phyloP scores from a whole-genome alignment of 2,797 vertebrate genomes.

The Tiaroga cobitis region DNA sequence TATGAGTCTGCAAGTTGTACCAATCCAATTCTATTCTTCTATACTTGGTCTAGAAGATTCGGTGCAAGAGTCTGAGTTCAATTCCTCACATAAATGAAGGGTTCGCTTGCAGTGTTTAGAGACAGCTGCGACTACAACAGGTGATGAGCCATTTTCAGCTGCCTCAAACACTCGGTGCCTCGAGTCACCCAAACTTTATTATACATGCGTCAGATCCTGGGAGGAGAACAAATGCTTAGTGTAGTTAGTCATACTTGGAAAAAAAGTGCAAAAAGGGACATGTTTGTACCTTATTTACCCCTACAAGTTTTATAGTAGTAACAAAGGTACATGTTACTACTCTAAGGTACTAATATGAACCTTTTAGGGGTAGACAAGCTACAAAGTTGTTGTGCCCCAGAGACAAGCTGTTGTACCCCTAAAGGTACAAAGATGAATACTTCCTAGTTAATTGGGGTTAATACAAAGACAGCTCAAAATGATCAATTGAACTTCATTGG shows the following conservation, averaged over 20 bases:
- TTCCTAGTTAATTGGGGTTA: neutral
- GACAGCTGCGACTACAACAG: conserved; percentile 54
- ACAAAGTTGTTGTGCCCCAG: neutral
- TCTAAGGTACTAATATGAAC: too few relatives aligned
- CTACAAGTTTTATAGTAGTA: neutral
- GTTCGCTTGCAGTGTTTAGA: neutral
- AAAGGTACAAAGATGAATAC: neutral
- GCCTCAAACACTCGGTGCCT: conserved; percentile 23
- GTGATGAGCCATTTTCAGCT: conserved; percentile 62
- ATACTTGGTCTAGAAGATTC: neutral
- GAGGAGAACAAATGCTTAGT: neutral
- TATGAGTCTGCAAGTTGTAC: neutral
- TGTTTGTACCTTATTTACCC: neutral
- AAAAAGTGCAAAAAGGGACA: neutral
- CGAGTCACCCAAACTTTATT: conserved; percentile 15
- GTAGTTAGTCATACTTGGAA: neutral
- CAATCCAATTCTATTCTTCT: neutral
- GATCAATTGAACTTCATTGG: neutral
- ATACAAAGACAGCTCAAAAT: neutral
- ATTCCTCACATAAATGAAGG: neutral
- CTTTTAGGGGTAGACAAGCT: neutral
- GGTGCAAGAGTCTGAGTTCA: neutral
- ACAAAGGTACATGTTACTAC: too few relatives aligned
- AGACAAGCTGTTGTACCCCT: neutral
- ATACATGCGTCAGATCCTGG: conserved; percentile 10